Evolutionary conservation across 2,888 invertebrate species (phyloP).

Genomic region (Agrotis puta): DNA sequence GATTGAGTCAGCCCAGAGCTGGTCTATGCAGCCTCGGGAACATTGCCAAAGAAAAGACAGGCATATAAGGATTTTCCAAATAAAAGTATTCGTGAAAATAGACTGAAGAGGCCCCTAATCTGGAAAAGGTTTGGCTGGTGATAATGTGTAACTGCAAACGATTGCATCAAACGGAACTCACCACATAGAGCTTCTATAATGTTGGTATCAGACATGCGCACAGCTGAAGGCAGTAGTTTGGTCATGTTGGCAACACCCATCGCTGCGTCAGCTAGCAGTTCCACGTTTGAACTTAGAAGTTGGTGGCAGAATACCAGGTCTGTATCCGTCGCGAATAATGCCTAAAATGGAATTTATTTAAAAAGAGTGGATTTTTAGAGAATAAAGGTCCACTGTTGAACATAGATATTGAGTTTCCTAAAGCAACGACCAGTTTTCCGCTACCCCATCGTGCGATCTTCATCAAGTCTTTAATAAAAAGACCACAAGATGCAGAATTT

Average conservation of each 20-base stretch:
- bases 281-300: conserved; percentile 82
- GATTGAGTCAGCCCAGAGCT: too few species aligned
- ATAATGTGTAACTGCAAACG: too few species aligned
- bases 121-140: too few species aligned
- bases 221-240: conserved; percentile 81
- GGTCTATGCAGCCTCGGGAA: too few species aligned
- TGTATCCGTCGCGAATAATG: conserved; percentile 83
- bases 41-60: too few species aligned
- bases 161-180: background rate
- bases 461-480: too few species aligned
- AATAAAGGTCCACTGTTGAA: background rate
- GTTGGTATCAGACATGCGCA: conserved; percentile 86
- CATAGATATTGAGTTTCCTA: background rate
- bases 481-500: too few species aligned
- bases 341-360: conserved; percentile 69
- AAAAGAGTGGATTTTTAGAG: background rate
- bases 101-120: too few species aligned
- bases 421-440: too few species aligned
- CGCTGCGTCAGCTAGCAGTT: conserved; percentile 84
- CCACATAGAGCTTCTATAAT: conserved; percentile 85
- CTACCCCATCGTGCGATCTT: too few species aligned
- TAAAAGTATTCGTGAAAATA: too few species aligned
- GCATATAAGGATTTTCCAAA: too few species aligned
- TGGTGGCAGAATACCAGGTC: conserved; percentile 87
- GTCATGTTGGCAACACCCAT: conserved; percentile 89